Conservation (phyloP, 2,888 invertebrate species). For the Aporophyla lueneburgensis region DNA sequence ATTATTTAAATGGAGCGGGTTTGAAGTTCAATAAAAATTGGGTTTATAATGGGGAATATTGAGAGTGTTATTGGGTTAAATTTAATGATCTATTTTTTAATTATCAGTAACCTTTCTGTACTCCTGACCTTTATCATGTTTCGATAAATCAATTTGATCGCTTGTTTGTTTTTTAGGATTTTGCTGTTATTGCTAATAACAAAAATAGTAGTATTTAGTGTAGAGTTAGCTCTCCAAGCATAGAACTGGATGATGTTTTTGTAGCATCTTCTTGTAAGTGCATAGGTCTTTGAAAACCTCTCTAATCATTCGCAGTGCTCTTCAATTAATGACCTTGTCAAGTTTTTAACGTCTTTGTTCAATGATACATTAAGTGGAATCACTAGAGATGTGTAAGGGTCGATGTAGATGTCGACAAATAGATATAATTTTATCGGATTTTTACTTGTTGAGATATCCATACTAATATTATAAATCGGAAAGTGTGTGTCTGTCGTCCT, state of each 20-base stretch:
- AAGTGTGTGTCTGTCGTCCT: too few species aligned
- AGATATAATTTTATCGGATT: too few species aligned
- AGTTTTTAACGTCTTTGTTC: background rate
- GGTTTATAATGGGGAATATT: background rate
- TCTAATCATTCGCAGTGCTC: background rate
- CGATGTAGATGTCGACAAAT: background rate
- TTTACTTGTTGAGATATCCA: background rate
- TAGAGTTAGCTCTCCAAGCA: background rate
- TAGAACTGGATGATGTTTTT: background rate
- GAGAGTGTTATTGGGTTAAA: background rate
- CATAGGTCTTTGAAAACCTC: background rate
- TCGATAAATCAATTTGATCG: constrained; percentile 3
- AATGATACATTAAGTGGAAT: background rate
- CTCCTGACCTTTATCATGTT: constrained; percentile 10
- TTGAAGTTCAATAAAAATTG: background rate
- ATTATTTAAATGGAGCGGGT: background rate
- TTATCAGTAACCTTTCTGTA: constrained; percentile 14
- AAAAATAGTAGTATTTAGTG: background rate
- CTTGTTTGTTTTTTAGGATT: background rate
- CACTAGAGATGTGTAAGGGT: constrained; percentile 1
- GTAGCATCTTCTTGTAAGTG: background rate
- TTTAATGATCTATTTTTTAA: constrained; percentile 2
- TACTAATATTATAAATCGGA: too few species aligned
- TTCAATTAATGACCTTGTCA: background rate
- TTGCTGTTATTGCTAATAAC: background rate